Percentiles rank a stretch among this genome's conserved stretches.
phyloP scores from a whole-genome alignment of 2,797 vertebrate species.

The Avahi laniger region DNA sequence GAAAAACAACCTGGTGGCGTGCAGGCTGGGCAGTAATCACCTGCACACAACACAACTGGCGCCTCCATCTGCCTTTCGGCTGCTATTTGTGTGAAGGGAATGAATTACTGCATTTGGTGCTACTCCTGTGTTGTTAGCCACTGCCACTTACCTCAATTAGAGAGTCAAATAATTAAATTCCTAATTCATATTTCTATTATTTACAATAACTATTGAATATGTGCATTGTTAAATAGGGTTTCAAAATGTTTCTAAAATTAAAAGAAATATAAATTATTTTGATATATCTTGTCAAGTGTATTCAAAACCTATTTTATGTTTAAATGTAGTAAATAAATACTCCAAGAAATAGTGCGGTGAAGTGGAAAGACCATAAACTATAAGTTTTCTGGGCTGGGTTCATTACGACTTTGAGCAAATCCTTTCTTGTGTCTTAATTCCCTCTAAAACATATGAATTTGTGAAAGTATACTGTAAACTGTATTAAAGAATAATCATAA shows the following conservation, averaged over 20 bases:
- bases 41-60: constrained; percentile 77
- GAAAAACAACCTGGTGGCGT: constrained; percentile 71
- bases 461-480: neutral
- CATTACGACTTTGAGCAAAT: neutral
- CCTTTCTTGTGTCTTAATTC: neutral
- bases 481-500: neutral
- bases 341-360: neutral
- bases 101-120: neutral
- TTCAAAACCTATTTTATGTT: neutral
- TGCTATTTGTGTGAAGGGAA: constrained; percentile 64
- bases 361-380: neutral
- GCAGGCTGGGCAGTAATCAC: constrained; percentile 79
- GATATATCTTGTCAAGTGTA: neutral
- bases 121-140: neutral
- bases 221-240: neutral
- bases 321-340: neutral
- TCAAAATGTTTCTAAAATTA: neutral
- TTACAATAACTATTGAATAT: neutral
- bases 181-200: constrained; percentile 24
- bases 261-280: neutral
- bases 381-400: neutral
- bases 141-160: constrained; percentile 42
- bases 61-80: constrained; percentile 82
- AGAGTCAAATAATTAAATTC: constrained; percentile 50
- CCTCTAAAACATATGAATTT: neutral